Percentiles rank a stretch among this genome's conserved stretches.
phyloP scores from a whole-genome alignment of 2,113 vertebrate genomes.

The Redunca redunca region DNA sequence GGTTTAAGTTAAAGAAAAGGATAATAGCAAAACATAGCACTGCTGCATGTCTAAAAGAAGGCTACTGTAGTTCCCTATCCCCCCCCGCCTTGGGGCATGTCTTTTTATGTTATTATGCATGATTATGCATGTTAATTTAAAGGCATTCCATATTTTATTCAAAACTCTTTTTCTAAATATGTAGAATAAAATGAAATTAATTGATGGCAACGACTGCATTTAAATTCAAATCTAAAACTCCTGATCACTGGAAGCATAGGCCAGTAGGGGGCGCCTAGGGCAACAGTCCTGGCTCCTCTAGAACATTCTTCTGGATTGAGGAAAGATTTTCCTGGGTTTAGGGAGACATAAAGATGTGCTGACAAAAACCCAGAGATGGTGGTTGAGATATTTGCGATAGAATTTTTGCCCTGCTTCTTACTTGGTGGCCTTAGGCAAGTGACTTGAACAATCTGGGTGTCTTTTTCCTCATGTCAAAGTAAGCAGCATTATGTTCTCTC shows the following conservation, averaged over 20 bases:
- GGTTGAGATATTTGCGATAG: not conserved
- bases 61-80: slow-evolving; percentile 51
- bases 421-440: not conserved
- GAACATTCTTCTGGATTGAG: slow-evolving; percentile 11
- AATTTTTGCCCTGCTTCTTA: not conserved
- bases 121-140: slow-evolving; percentile 58
- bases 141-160: slow-evolving; percentile 51
- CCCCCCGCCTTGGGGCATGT: not conserved
- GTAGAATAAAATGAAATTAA: slow-evolving; percentile 47
- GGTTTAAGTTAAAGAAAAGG: slow-evolving; percentile 48
- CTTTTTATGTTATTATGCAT: slow-evolving; percentile 52
- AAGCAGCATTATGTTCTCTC: not conserved
- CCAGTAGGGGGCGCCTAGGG: not conserved
- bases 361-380: not conserved
- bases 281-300: not conserved
- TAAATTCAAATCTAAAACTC: slow-evolving; percentile 2
- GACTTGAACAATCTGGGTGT: slow-evolving; percentile 1
- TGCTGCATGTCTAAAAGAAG: slow-evolving; percentile 49
- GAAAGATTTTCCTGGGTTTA: slow-evolving; percentile 27
- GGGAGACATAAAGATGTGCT: not conserved
- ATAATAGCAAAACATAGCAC: slow-evolving; percentile 51
- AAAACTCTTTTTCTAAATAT: slow-evolving; percentile 36
- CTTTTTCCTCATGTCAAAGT: slow-evolving; percentile 12
- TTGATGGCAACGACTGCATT: slow-evolving; percentile 13
- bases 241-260: not conserved